Percentiles rank a stretch among this genome's conserved stretches.
Evolutionary conservation across 1,140 invertebrate species (phyloP).

Genomic region (Meloidogyne floridensis): DNA sequence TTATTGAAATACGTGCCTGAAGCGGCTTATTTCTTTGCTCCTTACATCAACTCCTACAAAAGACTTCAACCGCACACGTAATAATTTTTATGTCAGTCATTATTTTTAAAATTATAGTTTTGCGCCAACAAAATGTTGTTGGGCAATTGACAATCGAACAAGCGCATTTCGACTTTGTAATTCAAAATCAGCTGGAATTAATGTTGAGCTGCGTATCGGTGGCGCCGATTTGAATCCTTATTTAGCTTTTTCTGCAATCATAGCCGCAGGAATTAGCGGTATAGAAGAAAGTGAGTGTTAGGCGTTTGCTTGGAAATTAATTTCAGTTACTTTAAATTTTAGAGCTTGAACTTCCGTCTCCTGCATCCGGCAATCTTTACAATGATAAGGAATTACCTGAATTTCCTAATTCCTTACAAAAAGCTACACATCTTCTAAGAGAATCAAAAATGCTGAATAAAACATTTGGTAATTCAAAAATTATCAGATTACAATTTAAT

Average conservation of each 20-base stretch:
- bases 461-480: neutral
- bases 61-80: constrained; percentile 25
- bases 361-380: constrained; percentile 11
- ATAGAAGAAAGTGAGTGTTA: constrained; percentile 19
- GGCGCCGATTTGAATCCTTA: constrained; percentile 29
- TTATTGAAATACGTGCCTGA: constrained; percentile 18
- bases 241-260: constrained; percentile 23
- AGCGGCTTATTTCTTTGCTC: constrained; percentile 20
- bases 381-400: neutral
- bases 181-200: constrained; percentile 7
- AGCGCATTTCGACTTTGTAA: constrained; percentile 19
- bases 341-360: constrained; percentile 14
- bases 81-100: no score
- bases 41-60: constrained; percentile 29
- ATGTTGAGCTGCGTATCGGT: constrained; percentile 25
- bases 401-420: constrained; percentile 15
- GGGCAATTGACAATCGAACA: constrained; percentile 22
- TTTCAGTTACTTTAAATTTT: neutral
- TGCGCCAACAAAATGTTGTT: constrained; percentile 29
- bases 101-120: neutral
- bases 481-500: neutral
- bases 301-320: neutral
- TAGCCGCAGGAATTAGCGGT: constrained; percentile 23
- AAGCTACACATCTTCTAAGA: constrained; percentile 4
- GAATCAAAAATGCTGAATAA: constrained; percentile 11